Base-by-base conservation (phyloP, 2,113 vertebrate genomes). In the Micromys minutus region DNA sequence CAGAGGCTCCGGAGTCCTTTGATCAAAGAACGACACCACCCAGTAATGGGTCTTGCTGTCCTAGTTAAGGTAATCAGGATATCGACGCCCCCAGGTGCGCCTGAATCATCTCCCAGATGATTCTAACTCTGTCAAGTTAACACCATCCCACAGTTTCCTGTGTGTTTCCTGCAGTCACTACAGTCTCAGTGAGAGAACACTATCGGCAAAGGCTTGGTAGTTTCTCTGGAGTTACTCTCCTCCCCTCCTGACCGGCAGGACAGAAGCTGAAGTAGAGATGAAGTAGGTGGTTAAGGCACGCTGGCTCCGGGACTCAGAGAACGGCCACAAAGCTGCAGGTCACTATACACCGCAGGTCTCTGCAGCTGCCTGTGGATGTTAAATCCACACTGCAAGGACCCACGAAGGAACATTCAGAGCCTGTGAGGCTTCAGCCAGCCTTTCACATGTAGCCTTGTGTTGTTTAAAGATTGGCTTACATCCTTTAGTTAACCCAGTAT, bases 401-500 rank as follows among this genome's bases (percentile, higher is more conserved):
- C 17, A 5, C 0, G 2, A 81, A 88, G 39, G 45, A 61, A 34
- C 0, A 63, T 45, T 94, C 79, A 22, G 36, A 80, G 50, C 67
- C 89, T 17, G 13, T 24, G n/a, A 9, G n/a, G 65, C 83, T 50
- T 61, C 36, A 47, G 15, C 36, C 15, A 50, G 61, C 57, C 67
- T 13, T 39, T 74, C 74, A 55, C 16, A 24, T 9, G 15, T 52
- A 86, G 34, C 24, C 69, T 94, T 81, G 67, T 85, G 87, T 52
- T 61, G 80, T 86, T 81, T 52, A 87, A 71, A 87, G 50, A 79
- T 50, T 63, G 31, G 36, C 90, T 90, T 29, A 24, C 34, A 45
- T 8, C 39, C 50, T 50, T 65, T 92, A 87, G 74, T 59, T 90
- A 84, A 74, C 50, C 19, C 77, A 52, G 36, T 19, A 36, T 71